Percentiles rank a stretch among this genome's conserved stretches.
phyloP scores from a whole-genome alignment of 2,113 vertebrate species.

The Dryoscopus gambensis region DNA sequence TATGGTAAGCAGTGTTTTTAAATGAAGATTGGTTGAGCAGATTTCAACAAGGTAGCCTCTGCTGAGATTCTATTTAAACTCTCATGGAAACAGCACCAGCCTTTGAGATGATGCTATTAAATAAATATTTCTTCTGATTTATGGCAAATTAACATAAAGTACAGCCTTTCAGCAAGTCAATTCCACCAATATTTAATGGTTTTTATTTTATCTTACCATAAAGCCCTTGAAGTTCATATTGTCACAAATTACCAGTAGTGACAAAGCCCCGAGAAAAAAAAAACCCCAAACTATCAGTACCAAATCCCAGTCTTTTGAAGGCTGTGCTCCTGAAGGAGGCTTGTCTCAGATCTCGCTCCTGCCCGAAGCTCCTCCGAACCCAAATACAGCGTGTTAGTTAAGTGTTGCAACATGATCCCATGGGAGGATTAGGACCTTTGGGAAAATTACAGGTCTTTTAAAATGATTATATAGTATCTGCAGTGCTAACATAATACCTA shows the following conservation, averaged over 20 bases:
- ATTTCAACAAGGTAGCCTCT: background rate
- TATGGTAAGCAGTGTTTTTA: background rate
- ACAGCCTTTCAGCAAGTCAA: background rate
- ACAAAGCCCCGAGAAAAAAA: background rate
- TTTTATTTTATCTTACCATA: background rate
- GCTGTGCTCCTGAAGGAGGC: background rate
- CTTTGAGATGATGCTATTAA: background rate
- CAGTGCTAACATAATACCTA: background rate
- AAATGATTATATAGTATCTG: conserved; percentile 4
- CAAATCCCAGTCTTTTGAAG: background rate
- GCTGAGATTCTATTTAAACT: background rate
- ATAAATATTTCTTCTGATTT: background rate
- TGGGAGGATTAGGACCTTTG: background rate
- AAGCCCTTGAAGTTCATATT: background rate
- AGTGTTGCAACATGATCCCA: background rate
- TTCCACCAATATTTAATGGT: background rate
- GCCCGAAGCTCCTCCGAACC: background rate
- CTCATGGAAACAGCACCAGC: background rate
- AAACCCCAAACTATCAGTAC: background rate
- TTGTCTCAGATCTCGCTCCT: background rate
- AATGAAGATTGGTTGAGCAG: background rate
- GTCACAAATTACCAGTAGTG: background rate
- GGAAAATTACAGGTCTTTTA: background rate
- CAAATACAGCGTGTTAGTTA: background rate
- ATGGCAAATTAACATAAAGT: background rate